Percentiles rank a stretch among this genome's conserved stretches.
phyloP scores from a whole-genome alignment of 2,797 vertebrate species.

The Hoplostethus mediterraneus region DNA sequence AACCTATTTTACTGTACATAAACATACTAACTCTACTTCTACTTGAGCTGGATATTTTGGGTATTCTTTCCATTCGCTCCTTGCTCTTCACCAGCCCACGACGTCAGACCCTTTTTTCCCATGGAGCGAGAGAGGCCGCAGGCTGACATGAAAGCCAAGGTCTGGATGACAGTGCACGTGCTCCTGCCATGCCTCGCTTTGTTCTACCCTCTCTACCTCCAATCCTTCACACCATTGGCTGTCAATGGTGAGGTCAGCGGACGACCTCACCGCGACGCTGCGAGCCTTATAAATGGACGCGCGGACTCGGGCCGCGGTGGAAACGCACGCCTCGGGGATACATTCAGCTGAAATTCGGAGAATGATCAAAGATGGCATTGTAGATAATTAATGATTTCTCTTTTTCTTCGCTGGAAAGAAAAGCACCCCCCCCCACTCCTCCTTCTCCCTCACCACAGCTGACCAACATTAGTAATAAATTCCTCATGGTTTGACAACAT shows the following conservation, averaged over 20 bases:
- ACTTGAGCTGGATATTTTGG: too few relatives aligned
- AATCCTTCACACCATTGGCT: constrained; percentile 72
- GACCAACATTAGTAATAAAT: constrained; percentile 89
- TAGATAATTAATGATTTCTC: constrained; percentile 82
- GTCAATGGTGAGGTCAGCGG: constrained; percentile 67
- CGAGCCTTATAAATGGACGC: constrained; percentile 76
- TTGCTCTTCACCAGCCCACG: not conserved
- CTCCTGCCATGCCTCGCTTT: constrained; percentile 64
- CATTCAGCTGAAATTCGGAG: constrained; percentile 71
- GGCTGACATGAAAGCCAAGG: constrained; percentile 52
- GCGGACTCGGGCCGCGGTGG: constrained; percentile 64
- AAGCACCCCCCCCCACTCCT: constrained; percentile 32
- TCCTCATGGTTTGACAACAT: constrained; percentile 85
- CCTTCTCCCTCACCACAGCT: constrained; percentile 76
- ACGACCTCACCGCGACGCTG: constrained; percentile 74
- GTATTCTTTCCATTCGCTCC: too few relatives aligned
- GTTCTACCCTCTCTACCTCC: constrained; percentile 60
- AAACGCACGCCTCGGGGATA: constrained; percentile 79
- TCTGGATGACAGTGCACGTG: constrained; percentile 53
- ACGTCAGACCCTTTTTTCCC: constrained; percentile 22
- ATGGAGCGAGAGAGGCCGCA: constrained; percentile 15
- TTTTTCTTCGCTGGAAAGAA: constrained; percentile 62
- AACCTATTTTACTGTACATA: too few relatives aligned
- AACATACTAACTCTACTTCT: too few relatives aligned
- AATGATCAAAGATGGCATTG: constrained; percentile 74